phyloP scores from a whole-genome alignment of 2,888 invertebrate species.

The Imbricaverruca yamaguchii region DNA sequence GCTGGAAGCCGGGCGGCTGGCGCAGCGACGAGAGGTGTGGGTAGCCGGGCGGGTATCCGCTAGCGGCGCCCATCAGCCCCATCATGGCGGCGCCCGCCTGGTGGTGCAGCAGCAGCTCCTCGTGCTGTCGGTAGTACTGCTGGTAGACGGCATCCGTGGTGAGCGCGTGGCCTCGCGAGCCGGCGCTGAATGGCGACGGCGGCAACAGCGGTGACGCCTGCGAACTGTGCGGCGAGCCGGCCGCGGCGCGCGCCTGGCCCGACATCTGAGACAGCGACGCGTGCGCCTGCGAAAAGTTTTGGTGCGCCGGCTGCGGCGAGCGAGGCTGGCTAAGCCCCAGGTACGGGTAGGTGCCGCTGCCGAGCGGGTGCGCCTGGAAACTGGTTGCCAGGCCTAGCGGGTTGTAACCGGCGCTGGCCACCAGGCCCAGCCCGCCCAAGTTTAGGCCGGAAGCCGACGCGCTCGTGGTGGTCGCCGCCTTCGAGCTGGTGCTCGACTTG shows the following conservation, averaged over 20 bases:
- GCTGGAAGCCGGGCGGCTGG: conserved; percentile 15
- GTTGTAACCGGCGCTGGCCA: neutral
- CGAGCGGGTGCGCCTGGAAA: neutral
- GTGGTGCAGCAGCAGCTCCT: conserved; percentile 14
- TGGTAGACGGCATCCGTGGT: neutral
- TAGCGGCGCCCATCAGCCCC: neutral
- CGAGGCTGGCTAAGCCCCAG: conserved; percentile 1
- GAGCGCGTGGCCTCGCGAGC: neutral
- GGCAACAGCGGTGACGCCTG: neutral
- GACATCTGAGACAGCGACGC: neutral
- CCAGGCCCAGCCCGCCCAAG: conserved; percentile 4
- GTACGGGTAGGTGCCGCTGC: conserved; percentile 5
- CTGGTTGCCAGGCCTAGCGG: neutral
- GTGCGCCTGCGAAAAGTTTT: conserved; percentile 8
- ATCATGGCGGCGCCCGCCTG: neutral
- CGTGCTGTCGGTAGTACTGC: conserved; percentile 10
- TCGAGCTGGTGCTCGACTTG: neutral
- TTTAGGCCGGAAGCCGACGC: neutral
- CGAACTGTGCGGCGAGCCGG: neutral
- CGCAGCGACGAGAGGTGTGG: conserved; percentile 18
- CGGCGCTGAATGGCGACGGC: conserved; percentile 6
- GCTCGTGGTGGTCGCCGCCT: neutral
- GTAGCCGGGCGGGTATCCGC: conserved; percentile 21
- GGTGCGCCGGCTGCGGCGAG: conserved; percentile 21
- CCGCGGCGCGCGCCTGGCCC: neutral